Percentiles rank a stretch among this genome's conserved stretches.
Evolutionary conservation across 2,797 vertebrate species (phyloP).

Genomic region (Cyprinodon diabolis): DNA sequence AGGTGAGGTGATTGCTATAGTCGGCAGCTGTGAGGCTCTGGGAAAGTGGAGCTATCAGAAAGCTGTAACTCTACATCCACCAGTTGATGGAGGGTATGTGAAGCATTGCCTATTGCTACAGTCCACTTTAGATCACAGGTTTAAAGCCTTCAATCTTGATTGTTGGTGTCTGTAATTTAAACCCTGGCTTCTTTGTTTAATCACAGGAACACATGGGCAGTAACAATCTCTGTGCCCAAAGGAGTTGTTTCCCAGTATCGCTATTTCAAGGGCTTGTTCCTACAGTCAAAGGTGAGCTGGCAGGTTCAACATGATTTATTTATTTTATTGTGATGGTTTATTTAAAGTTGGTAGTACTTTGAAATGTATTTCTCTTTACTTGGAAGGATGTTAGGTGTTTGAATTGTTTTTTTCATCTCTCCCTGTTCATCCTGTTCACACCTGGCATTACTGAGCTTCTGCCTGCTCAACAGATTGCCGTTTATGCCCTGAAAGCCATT

Average conservation of each 20-base stretch:
- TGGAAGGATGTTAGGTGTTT: not conserved
- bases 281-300: slow-evolving; percentile 89
- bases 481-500: not conserved
- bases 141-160: too few relatives aligned
- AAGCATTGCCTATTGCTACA: not conserved
- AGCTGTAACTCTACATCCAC: slow-evolving; percentile 83
- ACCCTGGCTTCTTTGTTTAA: not conserved
- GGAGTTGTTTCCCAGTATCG: slow-evolving; percentile 85
- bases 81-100: slow-evolving; percentile 70
- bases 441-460: not conserved
- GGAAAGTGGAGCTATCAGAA: slow-evolving; percentile 89
- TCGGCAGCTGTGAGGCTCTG: slow-evolving; percentile 89
- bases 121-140: too few relatives aligned
- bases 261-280: slow-evolving; percentile 92
- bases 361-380: not conserved
- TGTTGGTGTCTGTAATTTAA: not conserved
- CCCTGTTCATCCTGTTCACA: not conserved
- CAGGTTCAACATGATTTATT: slow-evolving; percentile 4
- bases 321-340: slow-evolving; percentile 1
- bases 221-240: slow-evolving; percentile 78
- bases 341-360: slow-evolving; percentile 17
- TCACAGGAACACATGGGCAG: slow-evolving; percentile 84
- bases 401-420: not conserved
- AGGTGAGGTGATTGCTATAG: slow-evolving; percentile 94
- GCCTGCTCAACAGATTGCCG: not conserved